Percentiles rank a stretch among this genome's conserved stretches.
Evolutionary conservation across 2,888 invertebrate species (phyloP).

Genomic region (Gymnoscelis rufifasciata): DNA sequence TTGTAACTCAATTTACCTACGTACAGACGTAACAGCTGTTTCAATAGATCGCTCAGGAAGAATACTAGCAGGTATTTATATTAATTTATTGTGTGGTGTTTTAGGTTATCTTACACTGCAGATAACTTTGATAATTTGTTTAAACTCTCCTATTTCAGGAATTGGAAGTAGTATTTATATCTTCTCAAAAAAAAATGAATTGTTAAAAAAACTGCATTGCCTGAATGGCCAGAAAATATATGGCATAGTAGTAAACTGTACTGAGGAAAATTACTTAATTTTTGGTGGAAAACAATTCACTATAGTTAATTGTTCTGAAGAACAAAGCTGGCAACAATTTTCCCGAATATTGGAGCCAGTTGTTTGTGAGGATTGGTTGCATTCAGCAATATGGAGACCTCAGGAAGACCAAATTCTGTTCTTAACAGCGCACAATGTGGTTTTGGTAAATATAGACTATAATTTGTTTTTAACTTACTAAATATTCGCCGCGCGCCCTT

Average conservation of each 20-base stretch:
- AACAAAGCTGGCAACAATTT: constrained; percentile 24
- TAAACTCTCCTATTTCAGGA: too few species aligned
- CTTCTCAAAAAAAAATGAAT: constrained; percentile 38
- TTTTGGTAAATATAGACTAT: constrained; percentile 54
- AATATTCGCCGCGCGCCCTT: too few species aligned
- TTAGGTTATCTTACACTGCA: constrained; percentile 14
- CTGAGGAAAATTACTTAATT: constrained; percentile 43
- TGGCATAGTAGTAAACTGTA: constrained; percentile 59
- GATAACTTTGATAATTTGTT: too few species aligned
- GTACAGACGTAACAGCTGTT: constrained; percentile 75
- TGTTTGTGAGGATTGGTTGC: constrained; percentile 82
- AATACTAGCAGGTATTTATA: constrained; percentile 68
- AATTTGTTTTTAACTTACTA: not conserved
- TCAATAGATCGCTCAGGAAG: constrained; percentile 51
- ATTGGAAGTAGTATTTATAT: constrained; percentile 70
- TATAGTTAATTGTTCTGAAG: constrained; percentile 30
- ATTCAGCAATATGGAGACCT: constrained; percentile 75
- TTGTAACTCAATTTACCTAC: constrained; percentile 29
- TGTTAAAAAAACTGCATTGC: constrained; percentile 35
- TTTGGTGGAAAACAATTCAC: constrained; percentile 80
- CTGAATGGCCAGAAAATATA: constrained; percentile 78
- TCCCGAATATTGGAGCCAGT: constrained; percentile 37
- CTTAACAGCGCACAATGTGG: constrained; percentile 83
- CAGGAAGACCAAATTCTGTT: constrained; percentile 69
- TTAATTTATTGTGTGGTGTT: constrained; percentile 26